These are phyloP conservation scores for Cheilosia soror DNA, from an alignment of 2,888 invertebrate genomes.

Conservation along the genomic window DNA sequence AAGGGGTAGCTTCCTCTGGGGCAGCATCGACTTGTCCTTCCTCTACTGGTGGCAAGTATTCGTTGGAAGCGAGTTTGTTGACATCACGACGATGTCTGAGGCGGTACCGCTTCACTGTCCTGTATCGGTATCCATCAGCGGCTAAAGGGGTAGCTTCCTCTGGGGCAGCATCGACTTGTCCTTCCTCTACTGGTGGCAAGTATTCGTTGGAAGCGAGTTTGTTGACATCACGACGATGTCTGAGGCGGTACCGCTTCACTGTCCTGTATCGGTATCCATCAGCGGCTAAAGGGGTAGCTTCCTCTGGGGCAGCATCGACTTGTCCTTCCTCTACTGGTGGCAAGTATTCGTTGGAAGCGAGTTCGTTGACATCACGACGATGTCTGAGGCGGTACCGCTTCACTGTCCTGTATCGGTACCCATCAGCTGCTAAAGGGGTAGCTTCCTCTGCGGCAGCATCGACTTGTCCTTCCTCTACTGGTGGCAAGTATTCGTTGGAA, in stretches of 20 bases:
- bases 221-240: slow-evolving; percentile 52
- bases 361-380: slow-evolving; percentile 76
- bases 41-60: slow-evolving; percentile 57
- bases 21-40: slow-evolving; percentile 15
- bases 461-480: slow-evolving; percentile 67
- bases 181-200: slow-evolving; percentile 58
- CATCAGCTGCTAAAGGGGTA: slow-evolving; percentile 63
- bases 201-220: slow-evolving; percentile 47
- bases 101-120: slow-evolving; percentile 79
- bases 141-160: slow-evolving; percentile 62
- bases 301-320: slow-evolving; percentile 13
- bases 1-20: slow-evolving; percentile 42
- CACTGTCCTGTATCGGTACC: slow-evolving; percentile 76
- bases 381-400: slow-evolving; percentile 73
- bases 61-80: slow-evolving; percentile 37
- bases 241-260: slow-evolving; percentile 25
- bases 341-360: slow-evolving; percentile 74
- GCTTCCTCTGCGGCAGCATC: slow-evolving; percentile 28
- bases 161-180: slow-evolving; percentile 45
- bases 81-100: slow-evolving; percentile 79
- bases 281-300: slow-evolving; percentile 33
- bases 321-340: slow-evolving; percentile 62
- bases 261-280: slow-evolving; percentile 64
- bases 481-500: slow-evolving; percentile 76
- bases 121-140: slow-evolving; percentile 81